Percentiles rank a stretch among this genome's conserved stretches.
These are phyloP conservation scores for Drosophila tanythrix DNA, from an alignment of 2,888 invertebrate genomes.

Conservation along the genomic window DNA sequence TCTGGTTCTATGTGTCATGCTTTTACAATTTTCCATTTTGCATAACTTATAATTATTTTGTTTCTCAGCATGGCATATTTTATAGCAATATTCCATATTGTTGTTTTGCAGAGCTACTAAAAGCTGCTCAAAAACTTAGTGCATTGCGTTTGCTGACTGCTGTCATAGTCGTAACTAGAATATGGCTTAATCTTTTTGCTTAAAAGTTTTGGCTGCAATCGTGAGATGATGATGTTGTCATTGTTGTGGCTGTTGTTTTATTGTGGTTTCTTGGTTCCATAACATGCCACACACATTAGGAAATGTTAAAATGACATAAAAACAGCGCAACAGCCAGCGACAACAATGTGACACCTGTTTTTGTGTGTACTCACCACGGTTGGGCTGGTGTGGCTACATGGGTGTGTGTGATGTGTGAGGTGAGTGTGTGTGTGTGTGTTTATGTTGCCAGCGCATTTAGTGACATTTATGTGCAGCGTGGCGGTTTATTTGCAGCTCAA, in stretches of 20 bases:
- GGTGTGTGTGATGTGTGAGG: slow-evolving; percentile 11
- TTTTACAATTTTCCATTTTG: background rate
- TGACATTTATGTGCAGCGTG: slow-evolving; percentile 77
- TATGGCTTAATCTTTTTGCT: slow-evolving; percentile 52
- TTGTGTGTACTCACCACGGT: slow-evolving; percentile 28
- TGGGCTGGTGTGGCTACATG: background rate
- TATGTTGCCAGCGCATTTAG: slow-evolving; percentile 68
- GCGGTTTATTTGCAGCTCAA: slow-evolving; percentile 78
- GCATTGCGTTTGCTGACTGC: slow-evolving; percentile 45
- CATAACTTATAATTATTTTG: background rate
- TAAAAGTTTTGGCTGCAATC: slow-evolving; percentile 39
- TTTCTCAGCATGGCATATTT: slow-evolving; percentile 28
- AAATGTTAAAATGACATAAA: slow-evolving; percentile 77
- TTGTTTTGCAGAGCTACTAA: slow-evolving; percentile 35
- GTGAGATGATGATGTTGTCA: slow-evolving; percentile 7
- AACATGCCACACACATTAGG: slow-evolving; percentile 76
- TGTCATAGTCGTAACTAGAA: slow-evolving; percentile 37
- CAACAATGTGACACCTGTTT: slow-evolving; percentile 80
- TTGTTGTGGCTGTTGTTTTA: slow-evolving; percentile 41
- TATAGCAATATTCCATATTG: slow-evolving; percentile 44
- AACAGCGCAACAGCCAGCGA: slow-evolving; percentile 68
- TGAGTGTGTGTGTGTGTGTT: slow-evolving; percentile 41
- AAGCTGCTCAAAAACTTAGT: slow-evolving; percentile 43
- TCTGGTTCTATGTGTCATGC: background rate
- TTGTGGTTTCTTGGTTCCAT: slow-evolving; percentile 53